Evolutionary conservation across 2,113 vertebrate species (phyloP).

Genomic region (Microcebus tavaratra): DNA sequence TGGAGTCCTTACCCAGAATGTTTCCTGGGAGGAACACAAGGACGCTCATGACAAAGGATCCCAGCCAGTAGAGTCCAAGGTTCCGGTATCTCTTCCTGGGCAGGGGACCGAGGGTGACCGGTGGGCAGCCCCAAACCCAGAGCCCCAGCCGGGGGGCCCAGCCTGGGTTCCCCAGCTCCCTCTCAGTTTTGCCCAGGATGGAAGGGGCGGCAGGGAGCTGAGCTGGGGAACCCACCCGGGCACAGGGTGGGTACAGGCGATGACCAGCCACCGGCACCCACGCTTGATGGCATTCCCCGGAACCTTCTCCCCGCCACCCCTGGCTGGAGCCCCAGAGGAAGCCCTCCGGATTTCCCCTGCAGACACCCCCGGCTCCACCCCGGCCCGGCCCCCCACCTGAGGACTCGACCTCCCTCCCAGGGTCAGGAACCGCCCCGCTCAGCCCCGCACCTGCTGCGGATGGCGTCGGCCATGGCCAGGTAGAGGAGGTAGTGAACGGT

Average conservation of each 20-base stretch:
- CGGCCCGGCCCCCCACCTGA: not conserved
- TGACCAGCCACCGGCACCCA: not conserved
- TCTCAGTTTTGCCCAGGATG: not conserved
- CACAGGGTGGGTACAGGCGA: not conserved
- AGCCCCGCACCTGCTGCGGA: conserved; percentile 85
- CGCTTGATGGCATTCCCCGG: not conserved
- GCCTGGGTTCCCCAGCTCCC: not conserved
- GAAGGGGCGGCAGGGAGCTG: not conserved
- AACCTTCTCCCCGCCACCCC: not conserved
- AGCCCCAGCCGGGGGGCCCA: not conserved
- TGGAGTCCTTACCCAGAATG: no score
- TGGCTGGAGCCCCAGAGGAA: not conserved
- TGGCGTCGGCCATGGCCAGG: conserved; percentile 89
- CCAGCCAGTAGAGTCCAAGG: conserved; percentile 94
- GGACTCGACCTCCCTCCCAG: not conserved
- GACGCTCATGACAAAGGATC: conserved; percentile 91
- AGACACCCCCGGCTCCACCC: not conserved
- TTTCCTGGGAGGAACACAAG: conserved; percentile 86
- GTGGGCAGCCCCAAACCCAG: not conserved
- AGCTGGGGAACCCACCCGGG: not conserved
- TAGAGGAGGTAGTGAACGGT: conserved; percentile 90
- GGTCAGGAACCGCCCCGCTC: not conserved
- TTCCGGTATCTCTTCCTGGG: conserved; percentile 89
- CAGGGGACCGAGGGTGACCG: not conserved
- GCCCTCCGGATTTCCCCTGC: not conserved